Percentiles rank a stretch among this genome's conserved stretches.
Conservation (phyloP, 2,797 vertebrate species). For the Acanthurus lineatus region DNA sequence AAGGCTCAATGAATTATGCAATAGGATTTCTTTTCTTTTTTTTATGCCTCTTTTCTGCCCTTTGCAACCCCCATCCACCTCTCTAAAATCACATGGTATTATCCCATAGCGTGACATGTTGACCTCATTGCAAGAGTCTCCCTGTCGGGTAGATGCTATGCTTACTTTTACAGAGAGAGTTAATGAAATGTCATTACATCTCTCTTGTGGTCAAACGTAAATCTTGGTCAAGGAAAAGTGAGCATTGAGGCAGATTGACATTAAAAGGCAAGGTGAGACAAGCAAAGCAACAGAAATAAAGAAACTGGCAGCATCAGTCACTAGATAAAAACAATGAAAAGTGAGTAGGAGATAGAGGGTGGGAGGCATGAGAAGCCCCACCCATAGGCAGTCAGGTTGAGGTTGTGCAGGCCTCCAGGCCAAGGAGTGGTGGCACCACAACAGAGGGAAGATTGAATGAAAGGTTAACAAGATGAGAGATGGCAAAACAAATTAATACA, state of each 20-base stretch:
- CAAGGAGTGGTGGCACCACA: conserved; percentile 62
- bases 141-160: neutral
- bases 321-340: conserved; percentile 17
- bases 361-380: conserved; percentile 28
- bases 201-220: neutral
- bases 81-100: conserved; percentile 32
- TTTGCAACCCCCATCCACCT: conserved; percentile 29
- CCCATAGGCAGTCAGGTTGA: conserved; percentile 39
- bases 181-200: neutral
- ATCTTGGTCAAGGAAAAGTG: neutral
- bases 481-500: conserved; percentile 32
- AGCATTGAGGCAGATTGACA: no score
- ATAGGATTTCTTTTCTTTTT: conserved; percentile 5
- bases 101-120: conserved; percentile 49
- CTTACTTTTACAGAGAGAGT: conserved; percentile 27
- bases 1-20: conserved; percentile 68
- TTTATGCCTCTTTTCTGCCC: conserved; percentile 32
- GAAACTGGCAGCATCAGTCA: neutral
- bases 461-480: conserved; percentile 46
- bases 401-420: conserved; percentile 65
- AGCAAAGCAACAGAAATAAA: neutral
- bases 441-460: conserved; percentile 64
- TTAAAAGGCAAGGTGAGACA: neutral
- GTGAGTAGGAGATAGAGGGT: conserved; percentile 16
- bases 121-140: conserved; percentile 47